phyloP scores from a whole-genome alignment of 1,140 invertebrate species.

The Drosophila nasuta region DNA sequence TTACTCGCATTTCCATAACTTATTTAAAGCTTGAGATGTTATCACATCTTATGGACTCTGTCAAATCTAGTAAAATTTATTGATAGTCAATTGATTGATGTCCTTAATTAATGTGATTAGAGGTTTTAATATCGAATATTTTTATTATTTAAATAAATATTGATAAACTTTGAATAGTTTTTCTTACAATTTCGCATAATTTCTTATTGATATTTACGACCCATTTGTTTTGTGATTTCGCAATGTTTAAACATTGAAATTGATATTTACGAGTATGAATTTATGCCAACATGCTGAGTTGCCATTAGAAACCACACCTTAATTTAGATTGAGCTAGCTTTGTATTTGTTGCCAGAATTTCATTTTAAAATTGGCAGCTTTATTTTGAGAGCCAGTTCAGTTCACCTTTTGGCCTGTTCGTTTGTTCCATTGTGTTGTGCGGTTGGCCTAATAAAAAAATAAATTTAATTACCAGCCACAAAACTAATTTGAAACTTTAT shows the following conservation, averaged over 20 bases:
- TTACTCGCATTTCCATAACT: neutral
- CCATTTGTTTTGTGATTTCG: neutral
- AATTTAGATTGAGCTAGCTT: neutral
- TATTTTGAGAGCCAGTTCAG: conserved; percentile 12
- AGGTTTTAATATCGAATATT: neutral
- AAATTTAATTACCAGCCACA: conserved; percentile 81
- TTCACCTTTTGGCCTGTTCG: conserved; percentile 8
- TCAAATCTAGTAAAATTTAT: neutral
- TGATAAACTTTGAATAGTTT: neutral
- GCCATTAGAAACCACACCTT: conserved; percentile 4
- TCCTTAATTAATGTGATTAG: neutral
- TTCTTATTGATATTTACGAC: neutral
- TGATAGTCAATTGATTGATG: neutral
- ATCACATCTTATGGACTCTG: neutral
- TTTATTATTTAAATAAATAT: no score
- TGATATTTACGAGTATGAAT: neutral
- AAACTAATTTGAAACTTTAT: conserved; percentile 82
- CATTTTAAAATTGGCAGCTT: conserved; percentile 13
- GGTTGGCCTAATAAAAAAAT: conserved; percentile 76
- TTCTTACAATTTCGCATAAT: neutral
- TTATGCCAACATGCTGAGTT: neutral
- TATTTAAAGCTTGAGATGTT: neutral
- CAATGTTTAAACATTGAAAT: neutral
- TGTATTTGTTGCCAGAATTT: neutral
- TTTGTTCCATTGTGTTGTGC: conserved; percentile 25